Percentiles rank a stretch among this genome's conserved stretches.
Evolutionary conservation across 2,113 vertebrate species (phyloP).

Genomic region (Nothocercus julius): DNA sequence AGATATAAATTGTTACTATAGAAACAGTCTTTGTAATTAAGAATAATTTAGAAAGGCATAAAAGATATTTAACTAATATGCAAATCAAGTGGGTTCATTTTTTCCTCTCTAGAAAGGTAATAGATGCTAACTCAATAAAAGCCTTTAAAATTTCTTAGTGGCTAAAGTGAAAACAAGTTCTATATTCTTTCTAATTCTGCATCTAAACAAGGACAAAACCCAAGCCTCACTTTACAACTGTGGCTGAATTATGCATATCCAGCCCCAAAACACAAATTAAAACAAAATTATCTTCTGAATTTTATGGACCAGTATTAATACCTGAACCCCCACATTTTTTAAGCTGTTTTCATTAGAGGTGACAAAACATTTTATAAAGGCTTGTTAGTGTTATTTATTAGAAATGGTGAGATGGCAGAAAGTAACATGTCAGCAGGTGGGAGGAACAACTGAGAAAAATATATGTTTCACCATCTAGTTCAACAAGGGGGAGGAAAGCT

Average conservation of each 20-base stretch:
- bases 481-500: neutral
- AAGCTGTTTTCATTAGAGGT: neutral
- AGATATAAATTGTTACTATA: conserved; percentile 67
- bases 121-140: conserved; percentile 15
- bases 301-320: neutral
- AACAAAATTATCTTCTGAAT: neutral
- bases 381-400: neutral
- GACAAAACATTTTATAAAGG: neutral
- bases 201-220: rapidly evolving
- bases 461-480: neutral
- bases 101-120: conserved; percentile 8
- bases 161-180: neutral
- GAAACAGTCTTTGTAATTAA: conserved; percentile 64
- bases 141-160: neutral
- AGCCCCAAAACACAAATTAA: neutral
- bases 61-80: conserved; percentile 60
- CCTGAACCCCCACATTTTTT: neutral
- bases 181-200: neutral
- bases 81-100: conserved; percentile 26
- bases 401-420: neutral
- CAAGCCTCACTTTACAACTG: neutral
- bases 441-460: neutral
- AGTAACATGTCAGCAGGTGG: neutral
- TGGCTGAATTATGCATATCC: neutral
- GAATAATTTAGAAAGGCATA: conserved; percentile 54